These are phyloP conservation scores for Endotricha flammealis DNA, from an alignment of 2,888 invertebrate species.

Conservation along the genomic window DNA sequence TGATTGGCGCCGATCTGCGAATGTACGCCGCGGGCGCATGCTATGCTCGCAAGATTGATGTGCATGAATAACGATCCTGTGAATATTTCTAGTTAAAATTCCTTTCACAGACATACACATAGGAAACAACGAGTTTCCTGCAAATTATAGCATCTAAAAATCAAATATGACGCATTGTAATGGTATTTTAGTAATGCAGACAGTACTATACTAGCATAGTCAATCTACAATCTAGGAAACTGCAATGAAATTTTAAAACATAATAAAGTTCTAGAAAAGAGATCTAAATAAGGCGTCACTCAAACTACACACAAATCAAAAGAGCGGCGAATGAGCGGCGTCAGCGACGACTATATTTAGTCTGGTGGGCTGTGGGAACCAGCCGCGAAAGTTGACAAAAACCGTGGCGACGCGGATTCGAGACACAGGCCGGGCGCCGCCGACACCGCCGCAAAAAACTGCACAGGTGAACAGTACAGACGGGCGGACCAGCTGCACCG, in stretches of 20 bases:
- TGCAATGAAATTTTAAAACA: background rate
- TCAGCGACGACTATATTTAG: constrained; percentile 37
- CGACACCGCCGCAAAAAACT: constrained; percentile 34
- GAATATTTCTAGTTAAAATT: constrained; percentile 24
- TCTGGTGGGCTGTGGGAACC: constrained; percentile 37
- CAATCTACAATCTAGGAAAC: background rate
- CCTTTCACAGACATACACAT: constrained; percentile 6
- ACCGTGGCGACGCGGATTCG: constrained; percentile 46
- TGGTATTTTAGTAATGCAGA: too few relatives aligned
- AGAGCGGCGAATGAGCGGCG: constrained; percentile 35
- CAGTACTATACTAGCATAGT: too few relatives aligned
- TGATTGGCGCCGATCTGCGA: constrained; percentile 42
- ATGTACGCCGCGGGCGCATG: constrained; percentile 36
- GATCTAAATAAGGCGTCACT: constrained; percentile 17
- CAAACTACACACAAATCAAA: constrained; percentile 43
- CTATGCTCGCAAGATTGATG: constrained; percentile 39
- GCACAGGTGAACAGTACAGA: constrained; percentile 33
- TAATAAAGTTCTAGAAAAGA: background rate
- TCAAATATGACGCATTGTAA: constrained; percentile 1
- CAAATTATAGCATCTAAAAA: constrained; percentile 3
- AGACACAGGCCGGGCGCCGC: constrained; percentile 30
- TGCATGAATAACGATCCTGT: constrained; percentile 34
- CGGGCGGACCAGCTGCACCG: constrained; percentile 28
- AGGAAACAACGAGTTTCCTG: constrained; percentile 3
- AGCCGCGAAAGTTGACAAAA: constrained; percentile 65